Percentiles rank a stretch among this genome's conserved stretches.
These are phyloP conservation scores for Mus spretus DNA, from an alignment of 2,797 vertebrate species.

Conservation along the genomic window DNA sequence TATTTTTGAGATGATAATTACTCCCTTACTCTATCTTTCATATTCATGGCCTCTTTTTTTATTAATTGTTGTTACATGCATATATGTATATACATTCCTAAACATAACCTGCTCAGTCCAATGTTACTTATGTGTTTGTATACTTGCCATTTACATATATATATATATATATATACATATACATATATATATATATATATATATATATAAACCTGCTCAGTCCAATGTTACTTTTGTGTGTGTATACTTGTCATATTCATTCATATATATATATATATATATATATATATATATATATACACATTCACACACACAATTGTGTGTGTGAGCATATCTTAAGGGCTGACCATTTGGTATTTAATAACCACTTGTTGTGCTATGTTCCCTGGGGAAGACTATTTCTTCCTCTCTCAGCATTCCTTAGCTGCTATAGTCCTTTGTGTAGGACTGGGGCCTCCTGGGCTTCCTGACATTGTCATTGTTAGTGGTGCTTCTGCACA, in stretches of 20 bases:
- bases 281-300: too few species aligned
- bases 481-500: conserved; percentile 11
- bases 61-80: neutral
- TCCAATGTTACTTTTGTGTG: too few species aligned
- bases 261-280: too few species aligned
- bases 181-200: too few species aligned
- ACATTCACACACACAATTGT: too few species aligned
- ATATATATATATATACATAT: too few species aligned
- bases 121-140: neutral
- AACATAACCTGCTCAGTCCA: neutral
- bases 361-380: neutral
- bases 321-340: neutral
- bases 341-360: neutral
- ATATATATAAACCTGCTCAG: too few species aligned
- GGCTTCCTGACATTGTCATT: conserved; percentile 60
- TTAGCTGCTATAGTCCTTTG: neutral
- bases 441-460: neutral
- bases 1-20: neutral
- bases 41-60: neutral
- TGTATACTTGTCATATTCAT: too few species aligned
- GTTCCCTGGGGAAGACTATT: neutral
- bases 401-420: neutral
- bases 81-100: neutral
- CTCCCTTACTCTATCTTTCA: neutral
- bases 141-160: too few species aligned